Base-by-base conservation (phyloP, 2,113 vertebrate genomes). In the Ptychochromis oligacanthus region DNA sequence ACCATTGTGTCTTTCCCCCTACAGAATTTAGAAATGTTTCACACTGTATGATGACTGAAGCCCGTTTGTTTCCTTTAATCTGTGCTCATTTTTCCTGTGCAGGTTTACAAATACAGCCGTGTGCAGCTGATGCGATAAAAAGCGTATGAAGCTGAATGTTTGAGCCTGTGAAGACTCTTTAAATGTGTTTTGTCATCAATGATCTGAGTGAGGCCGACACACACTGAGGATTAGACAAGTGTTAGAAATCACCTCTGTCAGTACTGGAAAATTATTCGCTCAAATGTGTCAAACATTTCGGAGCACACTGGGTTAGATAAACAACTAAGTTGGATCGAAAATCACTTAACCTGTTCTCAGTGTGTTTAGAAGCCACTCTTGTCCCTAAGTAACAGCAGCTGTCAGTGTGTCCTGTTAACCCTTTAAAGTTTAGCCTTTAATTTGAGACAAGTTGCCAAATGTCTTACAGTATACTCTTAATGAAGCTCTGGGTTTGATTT, bases 121-220 rank as follows among this genome's bases (percentile, higher is more conserved):
- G 31, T 83, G 87, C 43, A 86, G 93, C 93, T 91, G 93, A 95
- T 64, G 93, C 92, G 61, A 70, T 80, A n/a, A 70, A 26, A 84
- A 79, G 93, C 86, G 88, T 74, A 88, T 95, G 94, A 95, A 86
- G 91, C 93, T 81, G 89, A 91, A 75, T 7, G 80, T 83, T 88
- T 4, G 34, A 75, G 52, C 65, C 83, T 90, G 84, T 38, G 49
- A 61, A 2, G 75, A 84, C n/a, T 46, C 26, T 55, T 54, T 64
- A 56, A 49, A 40, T 28, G 5, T 64, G 58, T 72, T n/a, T 31
- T 52, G 38, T 67, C 64, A 18, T 1, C 64, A 1, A 18, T 11
- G 64, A 26, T 56, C n/a, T 46, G 75, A 43, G n/a, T 64, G 54
- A 62, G 3, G 52, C 60, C 0, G 4, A 64, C 38, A 54, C 62